Base-by-base conservation (phyloP, 1,140 invertebrate genomes). In the Littorina saxatilis region DNA sequence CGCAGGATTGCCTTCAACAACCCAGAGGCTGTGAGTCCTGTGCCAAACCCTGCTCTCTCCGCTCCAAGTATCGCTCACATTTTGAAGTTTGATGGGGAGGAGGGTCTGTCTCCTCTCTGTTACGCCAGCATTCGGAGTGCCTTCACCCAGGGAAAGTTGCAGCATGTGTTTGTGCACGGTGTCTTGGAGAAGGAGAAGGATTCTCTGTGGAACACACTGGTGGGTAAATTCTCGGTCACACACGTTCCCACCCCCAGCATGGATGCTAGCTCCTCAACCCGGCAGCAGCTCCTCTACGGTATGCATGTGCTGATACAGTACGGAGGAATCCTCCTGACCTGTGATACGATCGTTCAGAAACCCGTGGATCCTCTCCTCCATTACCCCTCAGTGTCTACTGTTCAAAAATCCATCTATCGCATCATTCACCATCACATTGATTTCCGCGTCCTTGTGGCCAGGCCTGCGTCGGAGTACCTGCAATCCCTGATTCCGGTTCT, bases 131-230 rank as follows among this genome's bases (percentile, higher is more conserved):
- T 83, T 9, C 35, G 61, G 27, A 83, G 82, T 76, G 63, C 77
- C 47, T 35, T 83, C n/a, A 37, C 55, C 43, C 7, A 47, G 15
- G 82, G 76, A 11, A 29, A n/a, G n/a, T 52, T 83, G 40, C n/a
- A 55, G 9, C 82, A 79, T 55, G 82, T 80, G 3, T 83, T 74
- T 80, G 9, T 83, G 15, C 82, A 83, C 43, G 77, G 47, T 17
- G 43, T 40, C 2, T 4, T 66, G 23, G 50, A 66, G 29, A 47
- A 20, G 29, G 77, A 43, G 13, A 58, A 39, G n/a, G 29, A 63
- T 27, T 20, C 39, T 35, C 50, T 40, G 11, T 74, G 70, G 72
- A 39, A 73, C 35, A 27, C 63, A 23, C 29, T 74, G 11, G 7
- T 43, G 7, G 55, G 61, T 17, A 29, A 74, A 32, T 23, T 47